These are phyloP conservation scores for Micromussa lordhowensis DNA, from an alignment of 92 coral and sea anemone genomes.

Conservation along the genomic window DNA sequence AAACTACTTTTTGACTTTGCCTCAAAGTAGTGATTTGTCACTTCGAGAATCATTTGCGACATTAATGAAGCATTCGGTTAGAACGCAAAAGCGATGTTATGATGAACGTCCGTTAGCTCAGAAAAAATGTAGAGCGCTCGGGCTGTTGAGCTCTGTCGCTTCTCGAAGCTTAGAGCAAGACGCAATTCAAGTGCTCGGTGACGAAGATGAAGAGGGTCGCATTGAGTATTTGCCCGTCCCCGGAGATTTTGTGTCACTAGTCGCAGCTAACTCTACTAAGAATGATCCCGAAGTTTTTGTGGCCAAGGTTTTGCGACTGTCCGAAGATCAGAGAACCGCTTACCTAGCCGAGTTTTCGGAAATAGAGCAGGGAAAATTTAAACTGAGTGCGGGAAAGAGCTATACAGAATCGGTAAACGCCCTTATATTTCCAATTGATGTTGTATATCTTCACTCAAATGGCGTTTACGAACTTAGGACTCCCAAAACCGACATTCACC, in stretches of 20 bases:
- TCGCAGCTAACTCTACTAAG: constrained; percentile 10
- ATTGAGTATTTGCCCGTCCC: not conserved
- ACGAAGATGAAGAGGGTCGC: not conserved
- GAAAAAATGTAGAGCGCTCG: not conserved
- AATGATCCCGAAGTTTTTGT: constrained; percentile 9
- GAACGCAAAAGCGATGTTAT: constrained; percentile 23
- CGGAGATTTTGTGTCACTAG: constrained; percentile 7
- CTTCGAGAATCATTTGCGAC: constrained; percentile 20
- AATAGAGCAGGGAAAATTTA: constrained; percentile 12
- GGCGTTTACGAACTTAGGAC: constrained; percentile 24
- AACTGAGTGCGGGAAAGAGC: constrained; percentile 14
- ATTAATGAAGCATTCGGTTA: constrained; percentile 47
- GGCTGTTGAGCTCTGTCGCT: not conserved
- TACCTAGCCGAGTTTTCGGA: constrained; percentile 24
- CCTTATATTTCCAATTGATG: not conserved
- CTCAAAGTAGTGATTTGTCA: not conserved
- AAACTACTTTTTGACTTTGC: not conserved
- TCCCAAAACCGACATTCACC: too few species aligned
- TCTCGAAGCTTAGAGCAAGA: not conserved
- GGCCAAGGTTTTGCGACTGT: constrained; percentile 11
- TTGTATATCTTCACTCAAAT: not conserved
- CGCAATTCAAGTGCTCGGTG: not conserved
- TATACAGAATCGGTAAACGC: not conserved
- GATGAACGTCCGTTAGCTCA: constrained; percentile 8
- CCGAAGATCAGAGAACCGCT: constrained; percentile 11